Conservation (phyloP, 2,113 vertebrate genomes). For the Forbesichthys agassizii region DNA sequence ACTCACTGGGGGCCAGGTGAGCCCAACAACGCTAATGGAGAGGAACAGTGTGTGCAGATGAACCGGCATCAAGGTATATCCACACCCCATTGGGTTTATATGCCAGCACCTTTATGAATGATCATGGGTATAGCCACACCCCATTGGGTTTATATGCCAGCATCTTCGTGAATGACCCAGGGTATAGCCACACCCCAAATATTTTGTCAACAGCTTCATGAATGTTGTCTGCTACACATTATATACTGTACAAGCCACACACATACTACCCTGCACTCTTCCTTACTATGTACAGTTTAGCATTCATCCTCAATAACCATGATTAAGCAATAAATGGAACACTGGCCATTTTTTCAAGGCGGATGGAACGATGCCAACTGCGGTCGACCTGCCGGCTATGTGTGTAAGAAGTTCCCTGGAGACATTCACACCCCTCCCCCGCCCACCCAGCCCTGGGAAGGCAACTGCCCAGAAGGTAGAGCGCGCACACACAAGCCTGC, state of each 20-base stretch:
- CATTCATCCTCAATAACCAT: neutral
- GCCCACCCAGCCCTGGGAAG: slow-evolving; percentile 79
- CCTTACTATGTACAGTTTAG: neutral
- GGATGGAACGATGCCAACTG: slow-evolving; percentile 81
- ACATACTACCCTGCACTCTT: neutral
- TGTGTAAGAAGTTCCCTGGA: slow-evolving; percentile 78
- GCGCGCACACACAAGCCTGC: neutral
- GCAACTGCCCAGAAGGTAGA: slow-evolving; percentile 75
- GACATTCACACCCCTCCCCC: slow-evolving; percentile 66
- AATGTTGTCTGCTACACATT: too few relatives aligned
- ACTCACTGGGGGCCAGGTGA: slow-evolving; percentile 76
- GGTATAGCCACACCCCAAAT: slow-evolving; percentile 47
- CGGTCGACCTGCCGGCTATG: slow-evolving; percentile 71
- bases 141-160: too few relatives aligned
- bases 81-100: too few relatives aligned
- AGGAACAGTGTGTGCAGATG: slow-evolving; percentile 80
- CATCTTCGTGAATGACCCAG: slow-evolving; percentile 26
- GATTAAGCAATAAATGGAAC: too few relatives aligned
- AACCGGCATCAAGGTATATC: slow-evolving; percentile 74
- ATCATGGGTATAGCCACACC: too few relatives aligned
- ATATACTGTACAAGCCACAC: neutral
- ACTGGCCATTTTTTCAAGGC: slow-evolving; percentile 42
- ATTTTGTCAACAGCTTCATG: too few relatives aligned
- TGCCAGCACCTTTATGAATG: too few relatives aligned
- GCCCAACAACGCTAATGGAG: slow-evolving; percentile 78